Conservation (phyloP, 30 jellyfish, hydroid and myxozoan genomes). For the Nemopilema nomurai region DNA sequence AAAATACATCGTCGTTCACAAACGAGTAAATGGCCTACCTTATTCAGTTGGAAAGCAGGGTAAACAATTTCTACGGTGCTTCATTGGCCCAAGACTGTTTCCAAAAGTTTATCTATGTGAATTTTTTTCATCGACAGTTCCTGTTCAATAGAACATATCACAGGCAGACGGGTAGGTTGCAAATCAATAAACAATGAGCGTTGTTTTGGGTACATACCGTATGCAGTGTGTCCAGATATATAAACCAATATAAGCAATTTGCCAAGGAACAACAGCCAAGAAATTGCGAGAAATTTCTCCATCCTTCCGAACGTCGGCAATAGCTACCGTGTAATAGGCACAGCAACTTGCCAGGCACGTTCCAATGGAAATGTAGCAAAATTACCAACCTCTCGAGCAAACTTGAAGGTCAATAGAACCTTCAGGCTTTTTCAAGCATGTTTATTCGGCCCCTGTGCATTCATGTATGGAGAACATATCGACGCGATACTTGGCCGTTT, state of each 20-base stretch:
- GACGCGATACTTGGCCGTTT: conserved; percentile 53
- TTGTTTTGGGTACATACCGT: neutral
- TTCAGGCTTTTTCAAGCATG: conserved; percentile 54
- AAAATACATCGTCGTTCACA: neutral
- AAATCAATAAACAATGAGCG: neutral
- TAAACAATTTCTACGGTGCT: neutral
- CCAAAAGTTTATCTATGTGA: neutral
- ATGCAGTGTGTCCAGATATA: conserved; percentile 1
- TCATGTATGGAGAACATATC: conserved; percentile 48
- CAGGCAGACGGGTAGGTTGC: neutral
- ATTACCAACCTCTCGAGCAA: conserved; percentile 14
- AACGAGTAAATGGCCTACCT: neutral
- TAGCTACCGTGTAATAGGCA: neutral
- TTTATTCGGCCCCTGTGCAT: conserved; percentile 30
- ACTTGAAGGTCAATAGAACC: conserved; percentile 20
- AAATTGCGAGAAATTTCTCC: conserved; percentile 20
- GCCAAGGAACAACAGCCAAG: conserved; percentile 34
- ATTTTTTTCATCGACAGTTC: neutral
- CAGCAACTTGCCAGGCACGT: conserved; percentile 23
- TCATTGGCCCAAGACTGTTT: neutral
- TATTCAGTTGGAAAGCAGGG: neutral
- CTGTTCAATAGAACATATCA: neutral
- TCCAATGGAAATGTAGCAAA: conserved; percentile 7
- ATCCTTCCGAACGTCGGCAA: conserved; percentile 29
- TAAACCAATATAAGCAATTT: neutral